A percentile compares a stretch with the other conserved stretches of the same genome.
Evolutionary conservation across 2,888 invertebrate genomes (phyloP).

Genomic region (Metellina segmentata): DNA sequence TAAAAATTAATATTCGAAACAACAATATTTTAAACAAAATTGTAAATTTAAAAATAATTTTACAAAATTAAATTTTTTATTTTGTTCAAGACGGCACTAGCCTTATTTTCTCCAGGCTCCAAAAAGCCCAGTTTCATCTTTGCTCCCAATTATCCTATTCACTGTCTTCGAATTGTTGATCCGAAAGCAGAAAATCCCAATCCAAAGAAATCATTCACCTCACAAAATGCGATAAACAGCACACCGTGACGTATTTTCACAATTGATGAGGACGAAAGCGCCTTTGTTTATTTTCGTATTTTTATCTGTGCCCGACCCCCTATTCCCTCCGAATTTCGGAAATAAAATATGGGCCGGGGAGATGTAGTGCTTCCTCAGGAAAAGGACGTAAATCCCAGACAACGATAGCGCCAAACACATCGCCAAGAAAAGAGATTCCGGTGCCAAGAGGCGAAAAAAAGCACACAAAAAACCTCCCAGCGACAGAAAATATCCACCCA

Average conservation of each 20-base stretch:
- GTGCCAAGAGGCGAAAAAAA: slow-evolving; percentile 21
- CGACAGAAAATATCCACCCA: slow-evolving; percentile 49
- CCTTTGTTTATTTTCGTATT: not conserved
- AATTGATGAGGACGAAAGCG: slow-evolving; percentile 55
- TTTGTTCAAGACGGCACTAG: too few relatives aligned
- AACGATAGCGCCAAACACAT: slow-evolving; percentile 55
- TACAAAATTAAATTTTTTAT: too few relatives aligned
- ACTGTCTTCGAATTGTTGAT: too few relatives aligned
- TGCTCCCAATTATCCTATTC: too few relatives aligned
- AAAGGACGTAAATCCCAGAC: slow-evolving; percentile 54
- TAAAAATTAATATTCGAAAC: too few relatives aligned
- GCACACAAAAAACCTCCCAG: slow-evolving; percentile 23
- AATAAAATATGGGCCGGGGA: slow-evolving; percentile 10
- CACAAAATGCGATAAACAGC: not conserved
- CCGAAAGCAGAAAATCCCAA: not conserved
- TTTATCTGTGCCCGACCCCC: too few relatives aligned
- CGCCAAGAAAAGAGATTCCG: slow-evolving; percentile 50
- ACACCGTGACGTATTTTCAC: slow-evolving; percentile 47
- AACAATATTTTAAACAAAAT: too few relatives aligned
- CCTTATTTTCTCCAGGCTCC: too few relatives aligned
- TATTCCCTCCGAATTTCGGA: slow-evolving; percentile 27
- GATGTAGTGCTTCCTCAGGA: slow-evolving; percentile 58
- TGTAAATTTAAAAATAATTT: too few relatives aligned
- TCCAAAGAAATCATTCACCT: slow-evolving; percentile 42
- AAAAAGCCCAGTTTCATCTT: too few relatives aligned